A percentile compares a stretch with the other conserved stretches of the same genome.
Conservation (phyloP, 2,888 invertebrate species). For the Eutolmus rufibarbis region DNA sequence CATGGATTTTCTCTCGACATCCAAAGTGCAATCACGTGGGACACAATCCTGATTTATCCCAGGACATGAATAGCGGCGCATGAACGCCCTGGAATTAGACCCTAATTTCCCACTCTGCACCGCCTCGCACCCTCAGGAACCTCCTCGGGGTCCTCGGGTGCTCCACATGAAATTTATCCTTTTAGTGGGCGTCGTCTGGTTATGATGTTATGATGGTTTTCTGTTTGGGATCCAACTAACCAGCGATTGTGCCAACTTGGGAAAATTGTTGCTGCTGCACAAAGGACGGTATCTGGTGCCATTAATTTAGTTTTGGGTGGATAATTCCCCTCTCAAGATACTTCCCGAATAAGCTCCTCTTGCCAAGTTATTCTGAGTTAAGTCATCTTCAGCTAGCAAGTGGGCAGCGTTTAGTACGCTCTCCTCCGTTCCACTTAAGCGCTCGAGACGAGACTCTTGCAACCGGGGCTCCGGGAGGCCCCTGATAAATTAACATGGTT, state of each 20-base stretch:
- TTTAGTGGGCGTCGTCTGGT: neutral
- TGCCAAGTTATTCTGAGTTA: neutral
- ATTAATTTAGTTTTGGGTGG: neutral
- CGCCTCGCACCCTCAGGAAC: neutral
- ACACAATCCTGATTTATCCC: neutral
- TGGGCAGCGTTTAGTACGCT: neutral
- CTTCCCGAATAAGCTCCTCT: neutral
- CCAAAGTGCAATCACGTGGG: neutral
- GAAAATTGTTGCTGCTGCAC: neutral
- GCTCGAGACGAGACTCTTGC: neutral
- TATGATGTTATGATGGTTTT: neutral
- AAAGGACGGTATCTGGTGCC: neutral
- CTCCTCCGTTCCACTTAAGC: neutral
- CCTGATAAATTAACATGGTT: neutral
- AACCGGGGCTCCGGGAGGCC: neutral
- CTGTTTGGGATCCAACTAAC: neutral
- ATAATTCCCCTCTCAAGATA: neutral
- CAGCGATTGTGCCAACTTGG: neutral
- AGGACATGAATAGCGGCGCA: neutral
- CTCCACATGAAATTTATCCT: neutral
- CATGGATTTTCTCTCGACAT: neutral
- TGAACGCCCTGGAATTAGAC: neutral
- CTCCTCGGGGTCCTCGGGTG: neutral
- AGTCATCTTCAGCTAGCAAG: neutral
- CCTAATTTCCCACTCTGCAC: neutral